Evolutionary conservation across 2,797 vertebrate species (phyloP), one percentile per base, ranked within the genome.

Genomic region (Alosa sapidissima): DNA sequence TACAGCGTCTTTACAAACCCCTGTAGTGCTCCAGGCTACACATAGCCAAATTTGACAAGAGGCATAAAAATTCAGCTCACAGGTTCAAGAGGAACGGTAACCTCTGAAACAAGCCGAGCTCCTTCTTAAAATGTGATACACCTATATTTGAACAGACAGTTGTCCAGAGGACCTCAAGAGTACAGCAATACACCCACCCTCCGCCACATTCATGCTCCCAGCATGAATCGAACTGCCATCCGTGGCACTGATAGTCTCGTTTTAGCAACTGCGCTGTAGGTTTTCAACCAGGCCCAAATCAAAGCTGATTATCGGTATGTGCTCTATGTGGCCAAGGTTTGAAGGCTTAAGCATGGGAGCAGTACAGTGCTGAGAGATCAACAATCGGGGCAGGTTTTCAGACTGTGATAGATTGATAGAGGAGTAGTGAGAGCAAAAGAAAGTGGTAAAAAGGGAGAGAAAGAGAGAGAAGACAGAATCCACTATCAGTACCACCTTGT

Each of bases 111-210:
- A 78, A 45, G 36, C 72, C 72, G 0, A 4, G 72, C 72, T 45
- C 72, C 16, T 47, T 19, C 16, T 47, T 78, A 55, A 47, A 84
- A 85, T 51, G 68, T 21, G 55, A 58, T 21, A 48, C 84, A 84
- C 48, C 8, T 36, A 52, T 54, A 13, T 51, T 52, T 55, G 45
- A 28, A 47, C 68, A 81, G 51, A 85, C 60, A 87, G 48, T 33
- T 47, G 47, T 51, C 51, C 68, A n/a, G 28, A 78, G 83, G 58
- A 36, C 28, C 33, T 41, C 24, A 68, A 68, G 48, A 78, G 33
- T 21, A 41, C 36, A 19, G 7, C 14, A 36, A 78, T 47, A 14
- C 11, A 19, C 16, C 6, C 14, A 19, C 36, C 13, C 36, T 36
- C 16, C 72, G 1, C 8, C 16, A n/a, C 41, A 21, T 41, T 2